Evolutionary conservation across 2,113 vertebrate species (phyloP).

Genomic region (Psammodynastes pulverulentus): DNA sequence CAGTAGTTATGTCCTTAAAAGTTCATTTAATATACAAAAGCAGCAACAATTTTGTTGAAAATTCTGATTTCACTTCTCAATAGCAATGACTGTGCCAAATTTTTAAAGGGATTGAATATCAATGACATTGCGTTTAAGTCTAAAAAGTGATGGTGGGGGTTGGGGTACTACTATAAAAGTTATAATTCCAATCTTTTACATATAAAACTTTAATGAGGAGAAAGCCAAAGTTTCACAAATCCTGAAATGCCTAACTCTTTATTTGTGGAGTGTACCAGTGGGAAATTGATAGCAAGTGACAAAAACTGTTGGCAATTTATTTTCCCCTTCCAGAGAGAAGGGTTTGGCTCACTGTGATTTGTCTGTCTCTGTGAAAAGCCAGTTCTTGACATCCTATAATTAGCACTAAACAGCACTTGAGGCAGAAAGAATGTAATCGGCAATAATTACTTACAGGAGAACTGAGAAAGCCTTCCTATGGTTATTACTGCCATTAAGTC

Average conservation of each 20-base stretch:
- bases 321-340: conserved; percentile 1
- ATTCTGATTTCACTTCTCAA: neutral
- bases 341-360: conserved; percentile 42
- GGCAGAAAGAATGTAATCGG: conserved; percentile 50
- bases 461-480: conserved; percentile 39
- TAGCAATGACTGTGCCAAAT: neutral
- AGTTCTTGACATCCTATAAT: conserved; percentile 44
- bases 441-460: conserved; percentile 45
- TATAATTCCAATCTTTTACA: conserved; percentile 20
- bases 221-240: conserved; percentile 9
- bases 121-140: neutral
- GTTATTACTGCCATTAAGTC: conserved; percentile 20
- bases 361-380: conserved; percentile 50
- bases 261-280: neutral
- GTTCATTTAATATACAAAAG: neutral
- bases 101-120: neutral
- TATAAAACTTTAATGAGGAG: neutral
- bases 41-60: neutral
- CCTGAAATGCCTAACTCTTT: conserved; percentile 15
- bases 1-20: neutral
- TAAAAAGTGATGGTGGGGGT: neutral
- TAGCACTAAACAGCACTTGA: conserved; percentile 50
- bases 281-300: conserved; percentile 45
- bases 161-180: neutral
- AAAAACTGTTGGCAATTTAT: conserved; percentile 26